Evolutionary conservation across 92 coral and sea anemone genomes (phyloP), one percentile per base, ranked within the genome.

Genomic region (Umimayanthus kanabou): DNA sequence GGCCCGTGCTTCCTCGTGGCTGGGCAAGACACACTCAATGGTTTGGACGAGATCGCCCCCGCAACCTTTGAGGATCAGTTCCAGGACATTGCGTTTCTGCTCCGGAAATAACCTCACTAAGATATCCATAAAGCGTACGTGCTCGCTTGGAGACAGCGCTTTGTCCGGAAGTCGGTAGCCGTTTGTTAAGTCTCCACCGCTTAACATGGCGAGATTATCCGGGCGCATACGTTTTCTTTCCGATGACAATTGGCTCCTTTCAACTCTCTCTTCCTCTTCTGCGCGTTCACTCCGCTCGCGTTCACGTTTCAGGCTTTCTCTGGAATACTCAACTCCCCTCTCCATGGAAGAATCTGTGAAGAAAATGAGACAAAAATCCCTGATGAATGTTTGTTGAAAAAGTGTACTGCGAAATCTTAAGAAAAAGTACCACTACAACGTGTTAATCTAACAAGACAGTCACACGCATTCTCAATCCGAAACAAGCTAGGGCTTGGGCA

Each of bases 11-110:
- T 96, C 99, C 73, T 95, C 99, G 90, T 96, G 99, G 76, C 98
- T 95, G 4, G 99, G 98, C 16, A 96, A 88, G 64, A 96, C 96
- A 72, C 96, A 95, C 85, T 96, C 99, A 18, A 96, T 96, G 13
- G 99, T 94, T 79, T 96, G 99, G 18, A 95, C 98, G 30, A 96
- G 86, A 71, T 96, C 99, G 18, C 99, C 99, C 55, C 99, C 97
- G 75, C 99, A 95, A 6, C 99, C 98, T 81, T 95, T 94, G 11
- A 96, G 84, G 14, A 96, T 95, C 66, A 95, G 85, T 49, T 96
- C 99, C 88, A 96, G 87, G 61, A 96, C 98, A 76, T 96, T 94
- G 37, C 94, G 92, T 53, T 96, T 96, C 77, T 96, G 99, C 78
- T 94, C 98, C 0, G 99, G 99, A 77, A 96, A 96, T 78, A 96